A percentile compares a stretch with the other conserved stretches of the same genome.
Conservation (phyloP, 2,888 invertebrate species). For the Cephus sareptanus region DNA sequence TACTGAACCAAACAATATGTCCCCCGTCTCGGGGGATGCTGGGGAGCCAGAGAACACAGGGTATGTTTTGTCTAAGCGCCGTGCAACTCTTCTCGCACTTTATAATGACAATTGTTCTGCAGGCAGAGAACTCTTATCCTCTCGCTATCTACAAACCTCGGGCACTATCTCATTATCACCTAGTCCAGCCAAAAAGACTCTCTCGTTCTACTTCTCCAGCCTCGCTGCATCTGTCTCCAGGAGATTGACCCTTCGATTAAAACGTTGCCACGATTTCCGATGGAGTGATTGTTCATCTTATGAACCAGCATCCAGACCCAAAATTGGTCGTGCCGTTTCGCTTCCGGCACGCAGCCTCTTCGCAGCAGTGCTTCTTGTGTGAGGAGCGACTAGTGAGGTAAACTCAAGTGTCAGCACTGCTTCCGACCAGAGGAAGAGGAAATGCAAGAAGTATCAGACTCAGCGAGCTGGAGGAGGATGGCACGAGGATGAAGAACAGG, state of each 20-base stretch:
- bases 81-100: constrained; percentile 28
- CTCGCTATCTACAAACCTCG: neutral
- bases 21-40: constrained; percentile 48
- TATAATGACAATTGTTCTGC: constrained; percentile 24
- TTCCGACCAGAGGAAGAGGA: neutral
- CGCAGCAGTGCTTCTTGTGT: constrained; percentile 52
- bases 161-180: constrained; percentile 33
- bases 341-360: constrained; percentile 55
- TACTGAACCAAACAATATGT: constrained; percentile 62
- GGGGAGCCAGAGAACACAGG: constrained; percentile 30
- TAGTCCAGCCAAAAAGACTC: neutral
- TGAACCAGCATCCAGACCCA: constrained; percentile 13
- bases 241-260: neutral
- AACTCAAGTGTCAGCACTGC: constrained; percentile 50
- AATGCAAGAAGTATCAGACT: neutral
- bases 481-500: neutral
- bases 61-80: constrained; percentile 44
- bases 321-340: constrained; percentile 57
- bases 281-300: neutral
- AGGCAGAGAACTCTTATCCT: neutral
- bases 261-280: neutral
- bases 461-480: neutral
- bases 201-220: neutral
- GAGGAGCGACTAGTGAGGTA: constrained; percentile 60
- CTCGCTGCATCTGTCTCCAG: neutral